A percentile compares a stretch with the other conserved stretches of the same genome.
Conservation (phyloP, 1,140 invertebrate genomes). For the Scaptomyza hsui region DNA sequence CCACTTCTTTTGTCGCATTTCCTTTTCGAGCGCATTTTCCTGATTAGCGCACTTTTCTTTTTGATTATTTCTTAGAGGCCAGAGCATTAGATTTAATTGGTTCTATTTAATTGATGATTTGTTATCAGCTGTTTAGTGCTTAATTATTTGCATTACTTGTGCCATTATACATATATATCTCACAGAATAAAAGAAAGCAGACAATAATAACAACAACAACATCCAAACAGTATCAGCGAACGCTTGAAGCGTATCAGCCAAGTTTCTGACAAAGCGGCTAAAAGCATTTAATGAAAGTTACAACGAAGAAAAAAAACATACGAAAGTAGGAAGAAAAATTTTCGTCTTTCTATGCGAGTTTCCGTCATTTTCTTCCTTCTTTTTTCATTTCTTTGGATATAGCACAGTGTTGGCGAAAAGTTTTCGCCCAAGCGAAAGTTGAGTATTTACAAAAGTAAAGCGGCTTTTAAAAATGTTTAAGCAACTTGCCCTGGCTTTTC, state of each 20-base stretch:
- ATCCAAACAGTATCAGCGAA: conserved; percentile 11
- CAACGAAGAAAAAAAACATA: conserved; percentile 11
- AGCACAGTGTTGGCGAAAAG: conserved; percentile 46
- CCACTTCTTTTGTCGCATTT: conserved; percentile 42
- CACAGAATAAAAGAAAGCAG: conserved; percentile 1
- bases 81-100: conserved; percentile 68
- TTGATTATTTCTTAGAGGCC: conserved; percentile 15
- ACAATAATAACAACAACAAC: conserved; percentile 22
- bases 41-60: conserved; percentile 51
- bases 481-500: conserved; percentile 72
- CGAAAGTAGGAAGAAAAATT: conserved; percentile 30
- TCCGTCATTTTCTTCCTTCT: conserved; percentile 17
- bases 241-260: conserved; percentile 45
- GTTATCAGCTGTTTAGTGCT: conserved; percentile 76
- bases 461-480: conserved; percentile 76
- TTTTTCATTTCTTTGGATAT: conserved; percentile 19
- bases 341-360: conserved; percentile 43
- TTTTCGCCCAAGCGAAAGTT: conserved; percentile 61
- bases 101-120: conserved; percentile 72
- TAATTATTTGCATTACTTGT: conserved; percentile 67
- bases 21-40: conserved; percentile 35
- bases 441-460: conserved; percentile 69
- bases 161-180: conserved; percentile 24
- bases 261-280: conserved; percentile 65
- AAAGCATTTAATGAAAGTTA: conserved; percentile 65